Evolutionary conservation across 2,888 invertebrate species (phyloP).

Genomic region (Rhopalosiphum nymphaeae): DNA sequence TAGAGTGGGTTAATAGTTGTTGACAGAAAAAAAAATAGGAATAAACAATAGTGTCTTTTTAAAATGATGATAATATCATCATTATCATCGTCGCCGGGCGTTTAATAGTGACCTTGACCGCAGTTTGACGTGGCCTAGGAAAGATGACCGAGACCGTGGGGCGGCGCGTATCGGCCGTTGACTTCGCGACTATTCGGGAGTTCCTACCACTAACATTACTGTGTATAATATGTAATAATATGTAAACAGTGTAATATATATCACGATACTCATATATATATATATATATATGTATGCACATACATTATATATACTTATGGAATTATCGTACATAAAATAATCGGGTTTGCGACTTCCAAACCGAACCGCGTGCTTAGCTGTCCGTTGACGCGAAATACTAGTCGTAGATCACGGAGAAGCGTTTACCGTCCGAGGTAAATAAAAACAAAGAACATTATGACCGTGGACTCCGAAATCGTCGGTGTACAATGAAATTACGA

Average conservation of each 20-base stretch:
- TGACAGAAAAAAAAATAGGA: neutral
- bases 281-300: neutral
- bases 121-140: slow-evolving; percentile 62
- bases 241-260: too few relatives aligned
- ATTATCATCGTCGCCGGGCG: neutral
- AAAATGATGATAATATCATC: neutral
- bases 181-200: slow-evolving; percentile 46
- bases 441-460: neutral
- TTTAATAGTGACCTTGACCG: slow-evolving; percentile 63
- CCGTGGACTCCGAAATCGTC: neutral
- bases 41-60: slow-evolving; percentile 35
- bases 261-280: too few relatives aligned
- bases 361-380: neutral
- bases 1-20: neutral
- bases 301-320: neutral
- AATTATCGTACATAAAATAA: neutral
- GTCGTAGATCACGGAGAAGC: neutral
- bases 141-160: slow-evolving; percentile 64
- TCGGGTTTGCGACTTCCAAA: neutral
- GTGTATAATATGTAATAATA: neutral
- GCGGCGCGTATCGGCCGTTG: slow-evolving; percentile 62
- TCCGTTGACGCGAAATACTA: neutral
- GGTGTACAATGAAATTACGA: neutral
- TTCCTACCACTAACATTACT: too few relatives aligned
- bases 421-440: neutral